Conservation (phyloP, 2,113 vertebrate species). For the Hiodon alosoides region DNA sequence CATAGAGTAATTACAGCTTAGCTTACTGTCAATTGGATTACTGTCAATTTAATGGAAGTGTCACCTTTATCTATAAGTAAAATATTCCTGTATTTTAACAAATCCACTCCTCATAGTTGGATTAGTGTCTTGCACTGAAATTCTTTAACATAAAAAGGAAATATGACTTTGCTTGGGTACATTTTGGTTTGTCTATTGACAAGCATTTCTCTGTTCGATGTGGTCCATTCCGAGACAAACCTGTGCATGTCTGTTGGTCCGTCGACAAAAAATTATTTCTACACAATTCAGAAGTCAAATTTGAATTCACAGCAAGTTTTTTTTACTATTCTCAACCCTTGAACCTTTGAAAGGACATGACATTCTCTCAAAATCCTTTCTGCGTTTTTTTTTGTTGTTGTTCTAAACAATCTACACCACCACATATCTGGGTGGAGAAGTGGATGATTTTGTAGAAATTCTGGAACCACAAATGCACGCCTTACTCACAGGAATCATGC, state of each 20-base stretch:
- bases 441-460: neutral
- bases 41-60: no score
- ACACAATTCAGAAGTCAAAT: no score
- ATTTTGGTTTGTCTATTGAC: neutral
- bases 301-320: no score
- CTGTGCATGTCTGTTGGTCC: neutral
- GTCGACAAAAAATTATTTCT: no score
- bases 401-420: neutral
- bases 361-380: neutral
- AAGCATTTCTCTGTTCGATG: no score
- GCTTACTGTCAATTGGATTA: no score
- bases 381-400: neutral
- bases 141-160: no score
- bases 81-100: no score
- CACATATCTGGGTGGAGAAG: neutral
- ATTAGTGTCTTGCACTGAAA: no score
- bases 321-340: neutral
- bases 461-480: conserved; percentile 6
- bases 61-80: no score
- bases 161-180: neutral
- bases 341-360: neutral
- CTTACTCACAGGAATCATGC: neutral
- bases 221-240: neutral
- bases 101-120: no score
- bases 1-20: no score